Conservation (phyloP, 2,113 vertebrate genomes). For the Rhombomys opimus region DNA sequence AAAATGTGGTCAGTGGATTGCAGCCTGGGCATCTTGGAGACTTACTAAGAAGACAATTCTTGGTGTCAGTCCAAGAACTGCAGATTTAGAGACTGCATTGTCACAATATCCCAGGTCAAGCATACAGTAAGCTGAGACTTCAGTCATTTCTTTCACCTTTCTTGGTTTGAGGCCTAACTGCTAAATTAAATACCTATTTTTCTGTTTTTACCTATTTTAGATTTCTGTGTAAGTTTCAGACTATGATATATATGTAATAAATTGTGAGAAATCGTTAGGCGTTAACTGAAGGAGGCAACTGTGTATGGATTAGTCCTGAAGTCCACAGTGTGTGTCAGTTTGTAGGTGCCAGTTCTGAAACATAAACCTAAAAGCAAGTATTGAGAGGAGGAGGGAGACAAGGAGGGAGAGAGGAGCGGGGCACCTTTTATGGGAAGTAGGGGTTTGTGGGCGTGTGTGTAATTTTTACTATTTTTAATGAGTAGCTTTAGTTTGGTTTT, state of each 20-base stretch:
- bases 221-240: conserved; percentile 8
- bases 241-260: neutral
- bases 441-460: neutral
- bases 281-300: neutral
- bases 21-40: neutral
- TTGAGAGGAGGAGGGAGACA: neutral
- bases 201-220: neutral
- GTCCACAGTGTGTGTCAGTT: neutral
- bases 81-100: neutral
- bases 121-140: neutral
- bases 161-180: neutral
- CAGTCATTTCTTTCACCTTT: neutral
- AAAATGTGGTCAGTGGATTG: neutral
- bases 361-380: neutral
- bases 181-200: neutral
- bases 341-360: conserved; percentile 23
- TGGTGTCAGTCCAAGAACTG: neutral
- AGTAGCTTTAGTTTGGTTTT: neutral
- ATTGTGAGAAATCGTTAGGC: neutral
- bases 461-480: conserved; percentile 18
- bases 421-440: too few species aligned
- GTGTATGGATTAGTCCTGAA: neutral
- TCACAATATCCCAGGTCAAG: neutral
- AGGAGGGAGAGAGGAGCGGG: too few species aligned
- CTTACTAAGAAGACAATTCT: neutral